A percentile compares a stretch with the other conserved stretches of the same genome.
phyloP scores from a whole-genome alignment of 2,888 invertebrate species.

The Drosophila austrosaltans region DNA sequence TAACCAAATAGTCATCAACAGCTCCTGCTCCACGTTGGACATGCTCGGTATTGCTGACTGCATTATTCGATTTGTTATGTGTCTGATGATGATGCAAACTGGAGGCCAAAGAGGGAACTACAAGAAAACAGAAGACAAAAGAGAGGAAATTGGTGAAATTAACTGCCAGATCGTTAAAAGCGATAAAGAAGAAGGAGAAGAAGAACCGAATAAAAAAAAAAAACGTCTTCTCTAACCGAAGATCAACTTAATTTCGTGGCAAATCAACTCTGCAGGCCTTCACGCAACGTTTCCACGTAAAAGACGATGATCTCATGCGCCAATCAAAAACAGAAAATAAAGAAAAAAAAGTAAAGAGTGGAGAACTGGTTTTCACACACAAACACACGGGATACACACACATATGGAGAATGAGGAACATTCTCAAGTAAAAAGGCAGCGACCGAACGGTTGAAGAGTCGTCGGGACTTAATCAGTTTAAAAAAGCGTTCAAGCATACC shows the following conservation, averaged over 20 bases:
- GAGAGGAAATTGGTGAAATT: constrained; percentile 65
- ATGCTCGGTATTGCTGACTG: constrained; percentile 67
- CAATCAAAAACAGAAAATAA: constrained; percentile 61
- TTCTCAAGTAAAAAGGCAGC: constrained; percentile 30
- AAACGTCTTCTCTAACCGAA: constrained; percentile 34
- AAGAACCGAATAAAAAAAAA: background rate
- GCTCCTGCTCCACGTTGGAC: constrained; percentile 62
- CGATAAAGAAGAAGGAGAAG: constrained; percentile 55
- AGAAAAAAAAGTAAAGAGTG: constrained; percentile 35
- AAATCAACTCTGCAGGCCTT: constrained; percentile 74
- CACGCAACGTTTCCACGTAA: constrained; percentile 74
- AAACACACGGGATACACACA: constrained; percentile 30
- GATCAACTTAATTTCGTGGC: constrained; percentile 79
- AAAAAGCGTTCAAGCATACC: constrained; percentile 77
- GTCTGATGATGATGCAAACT: constrained; percentile 82
- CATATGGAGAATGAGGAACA: constrained; percentile 15
- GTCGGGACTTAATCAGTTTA: constrained; percentile 76
- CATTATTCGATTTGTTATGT: constrained; percentile 74
- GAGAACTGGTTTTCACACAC: constrained; percentile 64
- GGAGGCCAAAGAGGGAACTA: constrained; percentile 83
- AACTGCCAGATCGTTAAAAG: constrained; percentile 69
- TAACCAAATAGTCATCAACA: constrained; percentile 82
- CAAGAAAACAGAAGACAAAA: constrained; percentile 28
- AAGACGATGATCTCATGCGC: constrained; percentile 78
- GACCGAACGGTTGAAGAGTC: constrained; percentile 63